These are phyloP conservation scores for Percopsis omiscomaycus DNA, from an alignment of 2,797 vertebrate genomes.

Conservation along the genomic window DNA sequence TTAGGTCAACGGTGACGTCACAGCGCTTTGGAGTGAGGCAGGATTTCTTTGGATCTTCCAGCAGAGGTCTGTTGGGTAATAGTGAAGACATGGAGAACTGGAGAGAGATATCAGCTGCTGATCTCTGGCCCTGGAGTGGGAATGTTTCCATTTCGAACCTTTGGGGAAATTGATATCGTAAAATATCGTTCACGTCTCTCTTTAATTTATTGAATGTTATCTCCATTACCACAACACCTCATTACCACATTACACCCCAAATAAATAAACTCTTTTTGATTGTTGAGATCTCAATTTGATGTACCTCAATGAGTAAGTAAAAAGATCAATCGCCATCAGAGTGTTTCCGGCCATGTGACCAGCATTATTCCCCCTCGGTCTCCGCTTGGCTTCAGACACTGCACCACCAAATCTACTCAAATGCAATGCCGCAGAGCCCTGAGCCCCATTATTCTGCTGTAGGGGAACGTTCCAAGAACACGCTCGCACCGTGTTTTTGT, in stretches of 20 bases:
- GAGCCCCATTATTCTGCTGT: slow-evolving; percentile 18
- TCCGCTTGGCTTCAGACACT: background rate
- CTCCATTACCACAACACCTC: slow-evolving; percentile 48
- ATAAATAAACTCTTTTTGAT: slow-evolving; percentile 30
- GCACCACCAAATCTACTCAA: slow-evolving; percentile 1
- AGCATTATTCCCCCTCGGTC: background rate
- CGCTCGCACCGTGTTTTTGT: slow-evolving; percentile 48
- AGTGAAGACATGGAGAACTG: slow-evolving; percentile 12
- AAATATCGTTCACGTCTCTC: background rate
- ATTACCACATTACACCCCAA: slow-evolving; percentile 41
- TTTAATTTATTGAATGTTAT: slow-evolving; percentile 39
- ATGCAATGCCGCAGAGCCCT: slow-evolving; percentile 33
- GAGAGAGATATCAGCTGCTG: slow-evolving; percentile 17
- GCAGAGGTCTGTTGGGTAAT: slow-evolving; percentile 40
- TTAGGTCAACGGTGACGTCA: slow-evolving; percentile 66
- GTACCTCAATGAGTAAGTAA: background rate
- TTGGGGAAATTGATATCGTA: background rate
- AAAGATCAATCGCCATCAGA: background rate
- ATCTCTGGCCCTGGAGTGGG: slow-evolving; percentile 16
- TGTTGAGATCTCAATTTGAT: background rate
- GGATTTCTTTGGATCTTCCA: slow-evolving; percentile 49
- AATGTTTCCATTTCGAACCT: background rate
- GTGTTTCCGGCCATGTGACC: background rate
- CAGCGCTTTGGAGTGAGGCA: slow-evolving; percentile 42
- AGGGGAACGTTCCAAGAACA: slow-evolving; percentile 41